These are phyloP conservation scores for Alexandromys oeconomus DNA, from an alignment of 2,797 vertebrate genomes.

Conservation along the genomic window DNA sequence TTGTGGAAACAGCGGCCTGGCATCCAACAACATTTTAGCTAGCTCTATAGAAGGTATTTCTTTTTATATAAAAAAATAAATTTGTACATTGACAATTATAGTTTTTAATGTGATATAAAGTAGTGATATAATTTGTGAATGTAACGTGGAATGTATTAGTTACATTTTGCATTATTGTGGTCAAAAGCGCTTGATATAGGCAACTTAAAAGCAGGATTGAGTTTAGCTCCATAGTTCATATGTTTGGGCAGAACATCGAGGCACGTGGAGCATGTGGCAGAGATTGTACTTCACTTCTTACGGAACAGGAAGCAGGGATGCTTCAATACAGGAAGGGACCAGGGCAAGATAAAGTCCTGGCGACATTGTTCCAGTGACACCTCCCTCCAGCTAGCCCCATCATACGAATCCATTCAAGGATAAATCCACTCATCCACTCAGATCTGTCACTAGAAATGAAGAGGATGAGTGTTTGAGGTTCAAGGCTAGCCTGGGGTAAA, in stretches of 20 bases:
- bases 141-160: neutral
- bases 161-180: neutral
- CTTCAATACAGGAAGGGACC: neutral
- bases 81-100: neutral
- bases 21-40: neutral
- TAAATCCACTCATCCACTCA: neutral
- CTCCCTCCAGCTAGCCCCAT: neutral
- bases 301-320: neutral
- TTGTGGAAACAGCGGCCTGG: neutral
- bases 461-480: neutral
- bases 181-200: neutral
- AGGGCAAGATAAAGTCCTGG: neutral
- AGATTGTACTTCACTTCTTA: neutral
- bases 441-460: neutral
- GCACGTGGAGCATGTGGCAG: neutral
- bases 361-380: too few relatives aligned
- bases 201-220: neutral
- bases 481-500: neutral
- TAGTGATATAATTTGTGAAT: neutral
- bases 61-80: neutral
- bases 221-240: neutral
- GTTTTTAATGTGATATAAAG: neutral
- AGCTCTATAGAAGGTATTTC: constrained; percentile 22
- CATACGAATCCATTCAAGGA: neutral
- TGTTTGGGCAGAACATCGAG: neutral